Evolutionary conservation across 2,113 vertebrate genomes (phyloP), one percentile per base, ranked within the genome.

Genomic region (Vimba vimba): DNA sequence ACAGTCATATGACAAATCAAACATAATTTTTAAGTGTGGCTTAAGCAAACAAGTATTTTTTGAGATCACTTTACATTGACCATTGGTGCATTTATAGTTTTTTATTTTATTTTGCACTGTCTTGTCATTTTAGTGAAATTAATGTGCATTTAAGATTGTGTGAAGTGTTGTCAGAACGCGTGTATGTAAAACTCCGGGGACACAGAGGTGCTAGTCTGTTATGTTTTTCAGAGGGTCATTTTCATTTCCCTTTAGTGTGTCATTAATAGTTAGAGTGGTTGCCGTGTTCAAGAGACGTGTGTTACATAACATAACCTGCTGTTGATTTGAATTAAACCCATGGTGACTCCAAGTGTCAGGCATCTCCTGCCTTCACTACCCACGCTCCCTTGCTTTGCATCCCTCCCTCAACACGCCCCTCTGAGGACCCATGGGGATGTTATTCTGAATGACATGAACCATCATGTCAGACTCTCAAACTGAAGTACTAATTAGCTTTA

Each of bases 401-500:
- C 55, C 52, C 52, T 86, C 82, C 43, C 55, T 87, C 71, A 73
- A 81, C 87, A 85, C 87, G 76, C 86, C 33, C 15, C 5, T 68
- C 73, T 89, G 76, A 71, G 80, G 50, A 25, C 82, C 68, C 74
- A 36, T 75, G 55, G 52, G 12, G 4, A 62, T 45, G 73, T 55
- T 79, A 52, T 83, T 60, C 50, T 85, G 82, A 87, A 82, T 90
- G 89, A 90, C 91, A 88, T 64, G 36, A 27, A 7, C 76, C 50
- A 50, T 88, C 21, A 59, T 89, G 83, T 88, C 86, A 64, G 75
- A 25, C 62, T 84, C 87, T 89, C 85, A 76, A 87, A 74, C 85
- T 82, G 83, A 88, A 88, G 84, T 80, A 87, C 83, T 91, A 93
- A 94, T 93, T 92, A 91, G 88, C 85, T 85, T 78, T 43, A 85